Conservation (phyloP, 1,140 invertebrate species). For the Linepithema humile region DNA sequence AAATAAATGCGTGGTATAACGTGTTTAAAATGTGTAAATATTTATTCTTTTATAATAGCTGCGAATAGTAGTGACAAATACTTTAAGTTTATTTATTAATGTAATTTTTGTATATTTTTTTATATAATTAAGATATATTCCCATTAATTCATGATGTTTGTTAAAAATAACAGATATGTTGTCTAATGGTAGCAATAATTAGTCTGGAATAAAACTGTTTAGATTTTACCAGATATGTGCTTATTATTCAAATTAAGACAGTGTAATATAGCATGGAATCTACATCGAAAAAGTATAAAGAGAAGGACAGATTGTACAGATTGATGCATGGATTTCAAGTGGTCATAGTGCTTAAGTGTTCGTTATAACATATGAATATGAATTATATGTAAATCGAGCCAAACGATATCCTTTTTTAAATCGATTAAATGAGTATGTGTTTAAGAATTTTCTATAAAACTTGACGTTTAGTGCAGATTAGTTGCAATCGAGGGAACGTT, state of each 20-base stretch:
- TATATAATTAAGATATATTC: slow-evolving; percentile 53
- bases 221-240: slow-evolving; percentile 65
- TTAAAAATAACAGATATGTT: slow-evolving; percentile 58
- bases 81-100: too few species aligned
- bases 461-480: slow-evolving; percentile 69
- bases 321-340: slow-evolving; percentile 73
- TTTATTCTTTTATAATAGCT: background rate
- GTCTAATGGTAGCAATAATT: slow-evolving; percentile 64
- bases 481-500: slow-evolving; percentile 27
- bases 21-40: background rate
- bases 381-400: slow-evolving; percentile 55
- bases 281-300: slow-evolving; percentile 60
- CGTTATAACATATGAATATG: slow-evolving; percentile 39
- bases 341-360: slow-evolving; percentile 70
- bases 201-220: slow-evolving; percentile 65
- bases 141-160: slow-evolving; percentile 69
- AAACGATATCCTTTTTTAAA: slow-evolving; percentile 49
- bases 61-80: too few species aligned
- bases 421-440: slow-evolving; percentile 59
- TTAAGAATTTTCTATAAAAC: slow-evolving; percentile 66
- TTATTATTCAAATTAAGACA: slow-evolving; percentile 69
- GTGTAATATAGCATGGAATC: slow-evolving; percentile 70
- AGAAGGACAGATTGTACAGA: slow-evolving; percentile 67
- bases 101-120: too few species aligned
- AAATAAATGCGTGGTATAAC: slow-evolving; percentile 36